A percentile compares a stretch with the other conserved stretches of the same genome.
These are phyloP conservation scores for Drosophila peninsularis DNA, from an alignment of 2,888 invertebrate species.

Conservation along the genomic window DNA sequence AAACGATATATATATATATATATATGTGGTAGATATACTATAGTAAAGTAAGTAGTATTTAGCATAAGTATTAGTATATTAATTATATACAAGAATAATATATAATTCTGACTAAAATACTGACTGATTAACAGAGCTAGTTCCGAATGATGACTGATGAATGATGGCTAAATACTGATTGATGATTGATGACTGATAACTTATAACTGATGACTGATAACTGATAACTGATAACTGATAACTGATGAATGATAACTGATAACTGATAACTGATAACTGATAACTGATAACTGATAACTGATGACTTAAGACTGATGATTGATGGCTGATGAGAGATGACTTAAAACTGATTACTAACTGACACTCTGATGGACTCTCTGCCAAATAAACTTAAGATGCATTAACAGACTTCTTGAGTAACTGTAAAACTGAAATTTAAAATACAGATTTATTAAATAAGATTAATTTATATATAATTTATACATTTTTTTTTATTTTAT, in stretches of 20 bases:
- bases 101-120: too few relatives aligned
- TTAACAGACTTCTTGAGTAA: neutral
- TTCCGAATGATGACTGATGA: too few relatives aligned
- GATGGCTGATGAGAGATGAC: neutral
- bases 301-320: neutral
- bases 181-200: neutral
- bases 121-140: too few relatives aligned
- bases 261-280: neutral
- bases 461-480: too few relatives aligned
- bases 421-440: neutral
- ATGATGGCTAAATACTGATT: neutral
- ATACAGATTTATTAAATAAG: neutral
- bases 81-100: too few relatives aligned
- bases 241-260: neutral
- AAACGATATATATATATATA: neutral
- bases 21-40: too few relatives aligned
- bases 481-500: too few relatives aligned
- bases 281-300: too few relatives aligned
- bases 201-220: neutral
- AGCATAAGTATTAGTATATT: too few relatives aligned
- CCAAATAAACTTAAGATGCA: too few relatives aligned
- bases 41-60: too few relatives aligned
- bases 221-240: too few relatives aligned
- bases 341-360: neutral
- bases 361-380: neutral